Conservation (phyloP, 2,797 vertebrate species). For the Hemitrygon akajei region DNA sequence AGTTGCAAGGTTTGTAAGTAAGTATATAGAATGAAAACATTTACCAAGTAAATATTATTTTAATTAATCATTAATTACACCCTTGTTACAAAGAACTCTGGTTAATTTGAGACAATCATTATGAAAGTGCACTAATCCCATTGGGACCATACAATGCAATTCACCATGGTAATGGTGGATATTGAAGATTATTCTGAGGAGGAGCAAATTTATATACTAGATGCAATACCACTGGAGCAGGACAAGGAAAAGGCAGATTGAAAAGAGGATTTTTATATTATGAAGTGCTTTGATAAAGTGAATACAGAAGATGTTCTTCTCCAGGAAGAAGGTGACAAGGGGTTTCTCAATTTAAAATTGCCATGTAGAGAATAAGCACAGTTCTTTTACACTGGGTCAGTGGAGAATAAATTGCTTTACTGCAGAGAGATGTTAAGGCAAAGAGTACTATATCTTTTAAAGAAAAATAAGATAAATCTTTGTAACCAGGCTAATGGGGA, state of each 20-base stretch:
- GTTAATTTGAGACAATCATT: neutral
- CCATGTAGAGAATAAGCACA: neutral
- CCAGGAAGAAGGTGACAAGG: neutral
- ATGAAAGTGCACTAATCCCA: neutral
- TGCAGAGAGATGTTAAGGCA: neutral
- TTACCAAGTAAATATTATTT: neutral
- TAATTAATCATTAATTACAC: neutral
- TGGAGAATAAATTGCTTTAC: neutral
- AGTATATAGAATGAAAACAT: neutral
- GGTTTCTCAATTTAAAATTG: neutral
- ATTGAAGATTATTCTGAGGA: neutral
- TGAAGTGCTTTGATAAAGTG: neutral
- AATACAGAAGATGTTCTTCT: neutral
- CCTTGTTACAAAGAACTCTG: neutral
- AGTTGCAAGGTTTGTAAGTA: neutral
- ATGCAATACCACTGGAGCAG: neutral
- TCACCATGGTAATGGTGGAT: neutral
- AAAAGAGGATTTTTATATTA: neutral
- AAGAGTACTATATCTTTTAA: neutral
- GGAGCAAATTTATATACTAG: neutral
- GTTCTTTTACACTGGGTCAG: neutral
- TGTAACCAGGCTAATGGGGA: neutral
- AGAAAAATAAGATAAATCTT: neutral
- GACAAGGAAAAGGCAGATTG: neutral
- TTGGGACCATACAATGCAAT: neutral